A percentile compares a stretch with the other conserved stretches of the same genome.
Conservation (phyloP, 2,113 vertebrate species). For the Actenoides hombroni region DNA sequence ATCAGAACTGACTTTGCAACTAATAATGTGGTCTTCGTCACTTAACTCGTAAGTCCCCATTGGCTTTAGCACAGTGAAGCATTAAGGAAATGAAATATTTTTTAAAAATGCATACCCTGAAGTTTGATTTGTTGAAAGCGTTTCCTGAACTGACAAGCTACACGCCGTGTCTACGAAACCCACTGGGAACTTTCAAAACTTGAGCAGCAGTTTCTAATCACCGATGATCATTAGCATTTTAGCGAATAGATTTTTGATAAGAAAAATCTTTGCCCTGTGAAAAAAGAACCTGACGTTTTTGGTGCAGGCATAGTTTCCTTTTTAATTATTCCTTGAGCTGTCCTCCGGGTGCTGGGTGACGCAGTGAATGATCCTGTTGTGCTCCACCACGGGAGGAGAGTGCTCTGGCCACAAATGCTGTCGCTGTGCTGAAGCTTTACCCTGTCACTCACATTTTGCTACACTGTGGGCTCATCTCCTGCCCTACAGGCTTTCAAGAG, state of each 20-base stretch:
- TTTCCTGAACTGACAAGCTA: constrained; percentile 79
- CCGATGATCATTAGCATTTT: constrained; percentile 81
- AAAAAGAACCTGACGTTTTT: constrained; percentile 37
- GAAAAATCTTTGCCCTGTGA: constrained; percentile 73
- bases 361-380: not conserved
- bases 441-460: not conserved
- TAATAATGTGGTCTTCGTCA: constrained; percentile 73
- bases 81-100: constrained; percentile 76
- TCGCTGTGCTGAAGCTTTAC: not conserved
- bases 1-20: constrained; percentile 62
- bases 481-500: too few species aligned
- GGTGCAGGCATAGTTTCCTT: constrained; percentile 47
- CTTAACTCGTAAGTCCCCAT: constrained; percentile 71
- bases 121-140: constrained; percentile 77
- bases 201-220: constrained; percentile 82
- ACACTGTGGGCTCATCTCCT: not conserved
- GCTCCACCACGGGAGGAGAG: not conserved
- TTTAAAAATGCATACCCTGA: constrained; percentile 52
- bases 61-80: constrained; percentile 76
- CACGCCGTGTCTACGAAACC: constrained; percentile 73
- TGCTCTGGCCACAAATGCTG: not conserved
- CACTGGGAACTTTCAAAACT: constrained; percentile 78
- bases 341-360: not conserved
- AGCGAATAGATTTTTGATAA: constrained; percentile 76
- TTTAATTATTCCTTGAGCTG: constrained; percentile 56